phyloP scores from a whole-genome alignment of 2,113 vertebrate genomes.

The Thalassoma bifasciatum region DNA sequence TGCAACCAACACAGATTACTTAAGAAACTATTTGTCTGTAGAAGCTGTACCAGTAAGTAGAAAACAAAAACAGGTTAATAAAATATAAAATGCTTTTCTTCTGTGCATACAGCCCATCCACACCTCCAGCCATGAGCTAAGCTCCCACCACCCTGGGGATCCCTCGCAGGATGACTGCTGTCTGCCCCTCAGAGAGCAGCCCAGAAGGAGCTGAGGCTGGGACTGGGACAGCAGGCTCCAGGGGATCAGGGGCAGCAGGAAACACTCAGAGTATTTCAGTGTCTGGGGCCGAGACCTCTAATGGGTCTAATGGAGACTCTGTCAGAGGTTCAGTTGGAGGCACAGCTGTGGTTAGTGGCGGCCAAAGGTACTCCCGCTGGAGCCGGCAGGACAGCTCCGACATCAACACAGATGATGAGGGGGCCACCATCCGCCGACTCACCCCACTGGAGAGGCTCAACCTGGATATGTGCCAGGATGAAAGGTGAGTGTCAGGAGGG shows the following conservation, averaged over 20 bases:
- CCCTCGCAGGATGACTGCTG: conserved; percentile 89
- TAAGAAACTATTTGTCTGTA: neutral
- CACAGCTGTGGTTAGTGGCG: conserved; percentile 26
- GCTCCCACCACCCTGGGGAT: conserved; percentile 65
- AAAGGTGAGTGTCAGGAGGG: conserved; percentile 66
- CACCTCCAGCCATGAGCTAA: conserved; percentile 75
- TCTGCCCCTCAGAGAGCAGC: conserved; percentile 82
- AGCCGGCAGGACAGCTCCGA: conserved; percentile 87
- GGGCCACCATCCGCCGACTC: conserved; percentile 81
- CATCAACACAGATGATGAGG: conserved; percentile 84
- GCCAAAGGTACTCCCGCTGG: conserved; percentile 82
- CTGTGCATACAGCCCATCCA: conserved; percentile 9
- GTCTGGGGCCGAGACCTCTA: conserved; percentile 38
- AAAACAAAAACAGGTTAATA: neutral
- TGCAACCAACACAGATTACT: neutral
- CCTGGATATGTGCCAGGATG: conserved; percentile 93
- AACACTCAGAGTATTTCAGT: conserved; percentile 49
- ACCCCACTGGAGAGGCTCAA: conserved; percentile 93
- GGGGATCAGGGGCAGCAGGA: conserved; percentile 31
- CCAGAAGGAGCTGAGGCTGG: conserved; percentile 64
- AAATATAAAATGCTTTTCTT: neutral
- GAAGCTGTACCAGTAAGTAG: neutral
- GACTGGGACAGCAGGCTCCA: conserved; percentile 43
- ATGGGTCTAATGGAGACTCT: conserved; percentile 57
- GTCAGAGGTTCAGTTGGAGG: conserved; percentile 42